A percentile compares a stretch with the other conserved stretches of the same genome.
Conservation (phyloP, 1,140 invertebrate species). For the Caligus rogercresseyi region DNA sequence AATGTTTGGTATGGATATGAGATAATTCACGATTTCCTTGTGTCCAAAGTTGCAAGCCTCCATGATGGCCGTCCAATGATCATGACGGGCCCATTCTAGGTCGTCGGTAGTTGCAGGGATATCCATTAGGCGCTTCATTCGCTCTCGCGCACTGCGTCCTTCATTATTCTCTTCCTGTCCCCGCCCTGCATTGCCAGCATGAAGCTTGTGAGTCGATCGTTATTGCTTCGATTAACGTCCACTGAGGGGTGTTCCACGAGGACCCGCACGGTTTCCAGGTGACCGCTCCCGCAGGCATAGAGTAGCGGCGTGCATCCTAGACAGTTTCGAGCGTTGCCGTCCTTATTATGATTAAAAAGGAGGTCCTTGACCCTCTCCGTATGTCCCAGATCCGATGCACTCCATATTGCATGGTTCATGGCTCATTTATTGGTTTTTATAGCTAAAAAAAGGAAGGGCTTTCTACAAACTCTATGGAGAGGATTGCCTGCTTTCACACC, state of each 20-base stretch:
- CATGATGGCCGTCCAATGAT: slow-evolving; percentile 9
- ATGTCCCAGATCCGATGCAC: slow-evolving; percentile 1
- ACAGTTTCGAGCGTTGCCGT: slow-evolving; percentile 5
- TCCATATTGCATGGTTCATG: no score
- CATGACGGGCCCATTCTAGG: slow-evolving; percentile 6
- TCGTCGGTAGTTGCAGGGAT: neutral
- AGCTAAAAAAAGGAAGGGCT: no score
- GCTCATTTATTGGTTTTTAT: no score
- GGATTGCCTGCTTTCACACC: no score
- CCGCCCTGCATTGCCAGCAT: slow-evolving; percentile 13
- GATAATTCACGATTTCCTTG: neutral
- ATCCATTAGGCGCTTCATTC: slow-evolving; percentile 8
- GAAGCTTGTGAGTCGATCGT: slow-evolving; percentile 13
- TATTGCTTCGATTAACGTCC: slow-evolving; percentile 11
- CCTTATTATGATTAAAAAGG: neutral
- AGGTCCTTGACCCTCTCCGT: neutral
- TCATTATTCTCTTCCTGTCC: slow-evolving; percentile 1
- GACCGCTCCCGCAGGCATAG: slow-evolving; percentile 9
- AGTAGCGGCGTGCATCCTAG: slow-evolving; percentile 8
- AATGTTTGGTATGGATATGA: neutral
- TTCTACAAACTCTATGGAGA: no score
- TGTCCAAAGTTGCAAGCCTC: slow-evolving; percentile 14
- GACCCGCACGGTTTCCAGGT: neutral
- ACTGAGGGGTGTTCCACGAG: neutral
- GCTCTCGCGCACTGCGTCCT: slow-evolving; percentile 1